Conservation (phyloP, 2,113 vertebrate species). For the Narcine bancroftii region DNA sequence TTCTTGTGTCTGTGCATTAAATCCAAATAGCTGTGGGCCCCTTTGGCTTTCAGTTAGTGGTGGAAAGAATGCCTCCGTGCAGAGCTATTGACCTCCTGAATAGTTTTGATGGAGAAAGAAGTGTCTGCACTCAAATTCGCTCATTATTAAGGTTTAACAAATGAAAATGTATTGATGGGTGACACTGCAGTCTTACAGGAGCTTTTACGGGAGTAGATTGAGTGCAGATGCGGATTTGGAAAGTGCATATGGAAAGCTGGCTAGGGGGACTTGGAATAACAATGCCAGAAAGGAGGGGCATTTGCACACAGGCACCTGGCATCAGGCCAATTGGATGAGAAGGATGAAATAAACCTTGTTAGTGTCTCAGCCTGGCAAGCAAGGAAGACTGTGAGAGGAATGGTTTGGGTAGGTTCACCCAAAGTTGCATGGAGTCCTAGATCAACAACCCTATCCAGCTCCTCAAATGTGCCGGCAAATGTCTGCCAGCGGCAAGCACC, state of each 20-base stretch:
- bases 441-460: no score
- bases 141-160: background rate
- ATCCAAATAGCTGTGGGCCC: no score
- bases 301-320: background rate
- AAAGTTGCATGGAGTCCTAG: no score
- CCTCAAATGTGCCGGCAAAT: background rate
- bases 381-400: background rate
- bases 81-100: no score
- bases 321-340: background rate
- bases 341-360: background rate
- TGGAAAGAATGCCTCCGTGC: background rate
- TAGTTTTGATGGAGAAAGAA: background rate
- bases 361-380: background rate
- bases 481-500: background rate
- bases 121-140: background rate
- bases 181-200: background rate
- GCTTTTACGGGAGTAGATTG: background rate
- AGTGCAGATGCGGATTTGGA: background rate
- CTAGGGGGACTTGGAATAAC: background rate
- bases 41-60: background rate
- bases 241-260: background rate
- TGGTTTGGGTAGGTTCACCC: background rate
- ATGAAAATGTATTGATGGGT: background rate
- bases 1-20: no score
- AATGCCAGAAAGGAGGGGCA: background rate